phyloP scores from a whole-genome alignment of 1,140 invertebrate genomes.

The Melitaea cinxia region DNA sequence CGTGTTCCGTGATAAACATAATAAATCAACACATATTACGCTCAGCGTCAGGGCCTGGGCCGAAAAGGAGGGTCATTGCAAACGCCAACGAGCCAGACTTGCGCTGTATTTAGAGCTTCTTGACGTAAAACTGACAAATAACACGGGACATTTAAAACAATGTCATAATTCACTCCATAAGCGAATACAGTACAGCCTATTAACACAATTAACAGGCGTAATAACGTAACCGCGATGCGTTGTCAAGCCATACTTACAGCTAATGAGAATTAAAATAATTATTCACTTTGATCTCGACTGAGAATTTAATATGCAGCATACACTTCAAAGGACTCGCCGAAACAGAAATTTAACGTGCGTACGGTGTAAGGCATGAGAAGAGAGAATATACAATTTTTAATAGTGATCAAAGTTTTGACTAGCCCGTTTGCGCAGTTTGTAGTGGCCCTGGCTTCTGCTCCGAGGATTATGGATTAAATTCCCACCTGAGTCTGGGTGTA shows the following conservation, averaged over 20 bases:
- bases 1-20: too few relatives aligned
- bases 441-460: too few relatives aligned
- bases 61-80: too few relatives aligned
- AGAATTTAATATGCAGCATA: slow-evolving; percentile 60
- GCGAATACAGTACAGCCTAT: background rate
- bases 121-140: too few relatives aligned
- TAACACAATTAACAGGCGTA: background rate
- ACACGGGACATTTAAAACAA: background rate
- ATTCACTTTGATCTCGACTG: slow-evolving; percentile 53
- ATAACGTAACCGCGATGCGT: background rate
- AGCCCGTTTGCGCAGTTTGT: too few relatives aligned
- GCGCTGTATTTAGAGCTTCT: too few relatives aligned
- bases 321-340: slow-evolving; percentile 55
- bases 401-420: too few relatives aligned
- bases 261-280: slow-evolving; percentile 42
- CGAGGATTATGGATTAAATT: too few relatives aligned
- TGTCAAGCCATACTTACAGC: slow-evolving; percentile 2
- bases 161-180: background rate
- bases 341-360: slow-evolving; percentile 55
- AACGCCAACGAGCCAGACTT: too few relatives aligned
- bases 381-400: background rate
- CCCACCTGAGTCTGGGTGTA: too few relatives aligned
- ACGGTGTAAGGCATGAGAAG: background rate
- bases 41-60: too few relatives aligned
- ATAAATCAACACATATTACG: too few relatives aligned